Base-by-base conservation (phyloP, 1,140 invertebrate species). In the Panagrolaimus sp. region DNA sequence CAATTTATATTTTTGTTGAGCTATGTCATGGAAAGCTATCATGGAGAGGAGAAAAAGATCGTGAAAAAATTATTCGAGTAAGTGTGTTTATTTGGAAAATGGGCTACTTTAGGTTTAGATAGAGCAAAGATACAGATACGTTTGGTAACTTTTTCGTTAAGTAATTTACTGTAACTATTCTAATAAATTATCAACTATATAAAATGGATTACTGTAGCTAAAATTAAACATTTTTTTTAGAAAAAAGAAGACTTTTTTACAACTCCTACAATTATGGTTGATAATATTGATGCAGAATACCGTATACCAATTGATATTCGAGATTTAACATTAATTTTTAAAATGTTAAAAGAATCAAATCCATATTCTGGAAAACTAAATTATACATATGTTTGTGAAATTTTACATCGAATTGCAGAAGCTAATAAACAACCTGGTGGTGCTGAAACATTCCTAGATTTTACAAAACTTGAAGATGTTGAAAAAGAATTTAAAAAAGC, bases 231-330 rank as follows among this genome's bases (percentile, higher is more conserved):
- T n/a, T 38, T 2, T 38, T 38, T 7, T 4, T 7, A 38, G 31
- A 38, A 23, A 16, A 67, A 67, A n/a, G 16, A 63, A 46, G 46
- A 61, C 3, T 45, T 67, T 20, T 16, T n/a, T 3, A n/a, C n/a
- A 3, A 45, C 66, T 38, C 66, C 66, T 14, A 45, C 66, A 11
- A 45, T 67, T 14, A 16, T 62, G 38, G 43, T 67, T 23, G 48
- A 63, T 31, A 67, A 67, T 45, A 23, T 46, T 25, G 57, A 46
- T 16, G 13, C 51, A 2, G 51, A 63, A 20, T 25, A 45, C 48
- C 16, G 46, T 14, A 61, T 67, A n/a, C 25, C 66, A 8, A 61
- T 67, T 31, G 66, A 67, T 63, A 38, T 67, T 23, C 66, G 66
- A 9, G 43, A 45, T 57, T 43, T 67, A 42, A 11, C 66, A 13